Evolutionary conservation across 2,113 vertebrate genomes (phyloP), one percentile per base, ranked within the genome.

Genomic region (Aspidoscelis tigris): DNA sequence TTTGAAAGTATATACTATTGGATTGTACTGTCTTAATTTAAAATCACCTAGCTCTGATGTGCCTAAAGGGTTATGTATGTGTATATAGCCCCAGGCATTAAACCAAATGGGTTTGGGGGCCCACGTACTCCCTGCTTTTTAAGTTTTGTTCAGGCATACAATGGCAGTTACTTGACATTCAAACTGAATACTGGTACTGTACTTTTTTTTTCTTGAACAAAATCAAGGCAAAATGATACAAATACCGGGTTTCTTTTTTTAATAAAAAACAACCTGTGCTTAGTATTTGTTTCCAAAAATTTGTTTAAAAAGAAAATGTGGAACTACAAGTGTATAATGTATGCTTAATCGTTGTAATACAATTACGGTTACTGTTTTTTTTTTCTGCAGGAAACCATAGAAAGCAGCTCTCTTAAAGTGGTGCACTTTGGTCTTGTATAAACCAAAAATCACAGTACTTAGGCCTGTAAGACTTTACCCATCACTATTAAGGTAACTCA

Each of bases 381-480:
- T 78, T 78, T 24, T 74, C 86, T 83, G 0, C 91, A 98, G 97
- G 96, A 93, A 3, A 55, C 87, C 0, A 81, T 90, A 87, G 93
- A 92, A 88, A 87, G 82, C 0, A 92, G 87, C 24, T 95, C 91
- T 84, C 94, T 99, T 55, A 95, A 95, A 88, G 94, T 98, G 4
- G 95, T 98, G 84, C 96, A 98, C 89, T 96, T 99, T 0, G 97
- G 98, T 84, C 92, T 96, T 89, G 97, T 98, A 53, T 98, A 92
- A 84, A 97, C 83, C 2, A 24, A 84, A 68, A 14, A 5, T 4
- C 0, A 47, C 69, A 73, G 3, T 22, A 24, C 33, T 58, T 26
- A 22, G 0, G 0, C 83, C 82, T 64, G 70, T 61, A 55, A 39
- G 11, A 6, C 21, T 11, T 4, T 64, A 71, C 7, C n/a, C 55